phyloP scores from a whole-genome alignment of 2,888 invertebrate species.

The Villa cingulata region DNA sequence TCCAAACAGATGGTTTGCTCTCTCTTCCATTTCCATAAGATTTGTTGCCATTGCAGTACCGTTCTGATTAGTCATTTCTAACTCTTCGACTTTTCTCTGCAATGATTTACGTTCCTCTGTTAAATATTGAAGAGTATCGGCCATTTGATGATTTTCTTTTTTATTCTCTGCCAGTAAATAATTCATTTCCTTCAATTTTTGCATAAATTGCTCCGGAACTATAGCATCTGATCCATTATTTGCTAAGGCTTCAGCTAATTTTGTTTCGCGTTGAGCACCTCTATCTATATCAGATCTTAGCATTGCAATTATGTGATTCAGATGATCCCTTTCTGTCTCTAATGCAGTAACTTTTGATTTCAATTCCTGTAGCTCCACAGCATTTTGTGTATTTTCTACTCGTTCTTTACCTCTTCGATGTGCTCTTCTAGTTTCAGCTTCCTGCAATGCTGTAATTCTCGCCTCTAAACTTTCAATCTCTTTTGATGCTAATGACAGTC shows the following conservation, averaged over 20 bases:
- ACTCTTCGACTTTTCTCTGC: slow-evolving; percentile 37
- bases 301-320: slow-evolving; percentile 25
- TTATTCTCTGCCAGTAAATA: slow-evolving; percentile 37
- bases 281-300: slow-evolving; percentile 31
- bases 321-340: slow-evolving; percentile 24
- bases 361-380: slow-evolving; percentile 29
- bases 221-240: slow-evolving; percentile 26
- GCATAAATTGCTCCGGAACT: slow-evolving; percentile 33
- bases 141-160: slow-evolving; percentile 41
- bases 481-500: slow-evolving; percentile 27
- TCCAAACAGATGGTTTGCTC: slow-evolving; percentile 47
- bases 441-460: slow-evolving; percentile 34
- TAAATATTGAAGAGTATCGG: slow-evolving; percentile 34
- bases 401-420: slow-evolving; percentile 30
- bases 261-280: slow-evolving; percentile 30
- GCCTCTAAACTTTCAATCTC: slow-evolving; percentile 40
- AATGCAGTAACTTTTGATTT: slow-evolving; percentile 21
- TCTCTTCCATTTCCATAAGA: slow-evolving; percentile 29
- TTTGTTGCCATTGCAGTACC: slow-evolving; percentile 20
- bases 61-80: slow-evolving; percentile 23
- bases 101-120: slow-evolving; percentile 38
- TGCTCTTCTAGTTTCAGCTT: slow-evolving; percentile 29
- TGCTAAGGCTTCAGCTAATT: slow-evolving; percentile 29
- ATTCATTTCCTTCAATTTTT: slow-evolving; percentile 40
- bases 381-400: slow-evolving; percentile 26